phyloP scores from a whole-genome alignment of 1,140 invertebrate genomes.

The Conus ventricosus region DNA sequence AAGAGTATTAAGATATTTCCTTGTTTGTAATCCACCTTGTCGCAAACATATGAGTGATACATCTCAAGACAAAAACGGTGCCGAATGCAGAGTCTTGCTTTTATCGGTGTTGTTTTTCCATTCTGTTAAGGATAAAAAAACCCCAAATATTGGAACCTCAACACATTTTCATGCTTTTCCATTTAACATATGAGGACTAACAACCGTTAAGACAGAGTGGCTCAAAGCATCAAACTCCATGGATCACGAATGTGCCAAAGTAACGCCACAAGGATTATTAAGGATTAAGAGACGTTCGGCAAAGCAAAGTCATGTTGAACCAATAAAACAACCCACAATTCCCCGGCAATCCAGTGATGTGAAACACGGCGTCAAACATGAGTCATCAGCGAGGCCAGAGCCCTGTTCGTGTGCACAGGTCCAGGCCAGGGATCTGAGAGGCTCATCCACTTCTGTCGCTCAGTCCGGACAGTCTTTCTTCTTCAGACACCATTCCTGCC shows the following conservation, averaged over 20 bases:
- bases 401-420: not conserved
- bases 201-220: not conserved
- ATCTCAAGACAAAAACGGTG: too few species aligned
- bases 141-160: too few species aligned
- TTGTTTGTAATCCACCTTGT: too few species aligned
- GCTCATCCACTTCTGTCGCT: not conserved
- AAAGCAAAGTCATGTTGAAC: not conserved
- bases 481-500: too few species aligned
- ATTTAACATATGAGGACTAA: too few species aligned
- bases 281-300: not conserved
- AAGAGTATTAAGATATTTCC: too few species aligned
- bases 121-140: too few species aligned
- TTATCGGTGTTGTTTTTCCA: too few species aligned
- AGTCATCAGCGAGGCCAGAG: not conserved
- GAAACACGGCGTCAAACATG: not conserved
- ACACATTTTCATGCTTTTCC: too few species aligned
- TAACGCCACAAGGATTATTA: not conserved
- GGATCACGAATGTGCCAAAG: not conserved
- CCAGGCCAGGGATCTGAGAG: not conserved
- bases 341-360: not conserved
- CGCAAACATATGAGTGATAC: too few species aligned
- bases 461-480: too few species aligned
- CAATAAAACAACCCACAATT: not conserved
- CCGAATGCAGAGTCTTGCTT: too few species aligned
- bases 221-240: not conserved